Percentiles rank a stretch among this genome's conserved stretches.
These are phyloP conservation scores for Diabrotica undecimpunctata DNA, from an alignment of 1,140 invertebrate genomes.

Conservation along the genomic window DNA sequence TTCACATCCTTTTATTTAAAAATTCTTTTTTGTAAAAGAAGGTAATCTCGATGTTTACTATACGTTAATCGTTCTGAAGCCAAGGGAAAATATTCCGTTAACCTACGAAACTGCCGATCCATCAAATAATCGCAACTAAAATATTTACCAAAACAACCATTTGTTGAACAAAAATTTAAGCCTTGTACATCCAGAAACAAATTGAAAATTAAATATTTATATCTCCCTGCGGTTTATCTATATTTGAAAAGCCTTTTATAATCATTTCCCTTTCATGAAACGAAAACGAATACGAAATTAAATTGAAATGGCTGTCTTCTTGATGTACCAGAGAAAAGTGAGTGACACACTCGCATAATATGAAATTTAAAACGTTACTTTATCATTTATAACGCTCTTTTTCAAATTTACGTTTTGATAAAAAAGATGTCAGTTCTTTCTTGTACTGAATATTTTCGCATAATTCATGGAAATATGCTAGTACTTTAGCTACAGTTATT, in stretches of 20 bases:
- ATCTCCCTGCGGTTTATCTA: background rate
- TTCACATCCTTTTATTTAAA: too few relatives aligned
- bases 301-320: background rate
- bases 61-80: too few relatives aligned
- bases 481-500: too few relatives aligned
- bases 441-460: too few relatives aligned
- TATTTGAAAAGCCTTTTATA: constrained; percentile 3
- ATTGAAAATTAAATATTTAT: constrained; percentile 1
- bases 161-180: background rate
- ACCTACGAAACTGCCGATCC: background rate
- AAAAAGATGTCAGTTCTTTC: too few relatives aligned
- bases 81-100: background rate
- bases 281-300: background rate
- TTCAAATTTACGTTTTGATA: background rate
- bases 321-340: background rate
- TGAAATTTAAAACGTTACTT: background rate
- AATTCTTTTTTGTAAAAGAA: too few relatives aligned
- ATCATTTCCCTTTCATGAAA: constrained; percentile 1
- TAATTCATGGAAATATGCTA: too few relatives aligned
- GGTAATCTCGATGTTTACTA: too few relatives aligned
- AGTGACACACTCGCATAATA: background rate
- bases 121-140: background rate
- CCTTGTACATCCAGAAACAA: background rate
- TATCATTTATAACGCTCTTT: background rate
- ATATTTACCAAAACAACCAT: background rate